phyloP scores from a whole-genome alignment of 2,113 vertebrate genomes.

The Acrocephalus arundinaceus region DNA sequence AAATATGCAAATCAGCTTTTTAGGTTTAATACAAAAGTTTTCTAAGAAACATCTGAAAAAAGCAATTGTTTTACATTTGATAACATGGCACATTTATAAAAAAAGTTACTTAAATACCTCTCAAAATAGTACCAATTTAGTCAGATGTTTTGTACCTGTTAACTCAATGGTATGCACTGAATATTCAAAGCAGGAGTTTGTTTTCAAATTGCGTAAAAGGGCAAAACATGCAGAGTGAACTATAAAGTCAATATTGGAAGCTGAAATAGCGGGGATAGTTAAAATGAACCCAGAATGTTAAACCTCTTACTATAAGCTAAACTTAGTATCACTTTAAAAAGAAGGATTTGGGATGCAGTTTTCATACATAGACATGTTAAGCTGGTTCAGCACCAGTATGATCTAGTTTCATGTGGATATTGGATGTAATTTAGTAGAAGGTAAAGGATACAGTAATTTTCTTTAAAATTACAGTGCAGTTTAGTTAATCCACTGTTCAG shows the following conservation, averaged over 20 bases:
- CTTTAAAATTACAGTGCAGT: constrained; percentile 71
- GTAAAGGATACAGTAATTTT: constrained; percentile 77
- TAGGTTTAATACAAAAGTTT: constrained; percentile 77
- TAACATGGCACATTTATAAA: constrained; percentile 64
- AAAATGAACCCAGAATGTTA: constrained; percentile 48
- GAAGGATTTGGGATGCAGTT: constrained; percentile 68
- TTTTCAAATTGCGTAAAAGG: constrained; percentile 58
- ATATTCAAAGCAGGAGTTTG: constrained; percentile 61
- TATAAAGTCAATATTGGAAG: constrained; percentile 51
- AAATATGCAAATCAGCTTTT: constrained; percentile 83
- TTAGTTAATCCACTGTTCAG: constrained; percentile 70
- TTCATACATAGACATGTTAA: constrained; percentile 63
- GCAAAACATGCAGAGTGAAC: constrained; percentile 46
- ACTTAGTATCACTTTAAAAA: constrained; percentile 70
- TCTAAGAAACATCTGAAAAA: constrained; percentile 67
- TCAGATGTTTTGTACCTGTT: constrained; percentile 61
- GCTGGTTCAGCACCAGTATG: constrained; percentile 63
- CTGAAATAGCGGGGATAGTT: constrained; percentile 63
- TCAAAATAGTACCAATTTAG: constrained; percentile 59
- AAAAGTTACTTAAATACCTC: constrained; percentile 70
- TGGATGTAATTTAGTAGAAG: constrained; percentile 64
- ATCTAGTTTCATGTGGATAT: constrained; percentile 59
- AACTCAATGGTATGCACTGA: constrained; percentile 73
- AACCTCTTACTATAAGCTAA: constrained; percentile 78
- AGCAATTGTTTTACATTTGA: constrained; percentile 65